Conservation (phyloP, 1,140 invertebrate genomes). For the Sinonovacula constricta region DNA sequence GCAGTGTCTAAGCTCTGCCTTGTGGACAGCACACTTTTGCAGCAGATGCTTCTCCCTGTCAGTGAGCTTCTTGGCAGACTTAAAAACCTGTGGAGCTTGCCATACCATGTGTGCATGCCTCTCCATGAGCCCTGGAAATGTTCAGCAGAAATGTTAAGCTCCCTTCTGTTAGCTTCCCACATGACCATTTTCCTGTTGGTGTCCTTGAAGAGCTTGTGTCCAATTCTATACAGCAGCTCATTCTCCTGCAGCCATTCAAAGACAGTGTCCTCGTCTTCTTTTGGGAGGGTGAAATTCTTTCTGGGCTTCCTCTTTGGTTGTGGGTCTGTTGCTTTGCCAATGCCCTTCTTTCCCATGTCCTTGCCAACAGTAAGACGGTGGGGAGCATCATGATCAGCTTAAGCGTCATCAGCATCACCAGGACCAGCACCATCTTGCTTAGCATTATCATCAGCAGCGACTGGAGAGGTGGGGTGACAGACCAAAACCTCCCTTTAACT, state of each 20-base stretch:
- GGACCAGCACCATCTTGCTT: no score
- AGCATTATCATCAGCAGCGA: no score
- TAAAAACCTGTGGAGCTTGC: constrained; percentile 14
- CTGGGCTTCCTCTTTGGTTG: neutral
- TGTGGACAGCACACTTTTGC: constrained; percentile 9
- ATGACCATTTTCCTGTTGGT: constrained; percentile 17
- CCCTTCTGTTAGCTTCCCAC: neutral
- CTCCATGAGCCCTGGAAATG: constrained; percentile 5
- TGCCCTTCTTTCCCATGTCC: constrained; percentile 1
- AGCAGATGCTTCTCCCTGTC: constrained; percentile 26
- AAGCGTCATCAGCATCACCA: neutral
- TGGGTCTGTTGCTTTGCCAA: constrained; percentile 32
- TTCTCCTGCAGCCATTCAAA: neutral
- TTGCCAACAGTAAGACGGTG: neutral
- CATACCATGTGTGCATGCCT: constrained; percentile 24
- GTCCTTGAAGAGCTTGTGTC: constrained; percentile 25
- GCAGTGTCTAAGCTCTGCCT: constrained; percentile 25
- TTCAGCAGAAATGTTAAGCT: neutral
- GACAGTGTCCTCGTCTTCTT: neutral
- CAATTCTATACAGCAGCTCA: neutral
- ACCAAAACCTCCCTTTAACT: neutral
- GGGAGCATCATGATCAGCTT: neutral
- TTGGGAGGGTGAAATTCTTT: neutral
- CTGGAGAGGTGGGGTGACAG: no score
- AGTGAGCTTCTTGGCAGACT: constrained; percentile 31